These are phyloP conservation scores for Gymnosoma rotundatum DNA, from an alignment of 2,888 invertebrate genomes.

Conservation along the genomic window DNA sequence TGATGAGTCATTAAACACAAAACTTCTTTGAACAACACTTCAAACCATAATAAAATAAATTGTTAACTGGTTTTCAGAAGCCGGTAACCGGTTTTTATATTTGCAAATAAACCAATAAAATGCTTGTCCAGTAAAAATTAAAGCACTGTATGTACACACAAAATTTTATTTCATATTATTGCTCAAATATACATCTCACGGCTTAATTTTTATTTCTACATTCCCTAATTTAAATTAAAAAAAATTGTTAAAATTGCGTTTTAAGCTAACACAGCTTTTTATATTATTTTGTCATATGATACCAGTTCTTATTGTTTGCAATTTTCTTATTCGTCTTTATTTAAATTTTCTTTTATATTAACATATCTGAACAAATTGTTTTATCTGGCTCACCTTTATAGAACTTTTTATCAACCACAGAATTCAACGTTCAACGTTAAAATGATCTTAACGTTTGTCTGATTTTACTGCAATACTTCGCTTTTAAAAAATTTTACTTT, in stretches of 20 bases:
- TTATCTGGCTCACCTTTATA: constrained; percentile 75
- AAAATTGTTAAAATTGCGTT: constrained; percentile 26
- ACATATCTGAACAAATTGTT: constrained; percentile 37
- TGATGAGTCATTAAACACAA: constrained; percentile 31
- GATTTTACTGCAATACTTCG: constrained; percentile 70
- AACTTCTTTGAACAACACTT: background rate
- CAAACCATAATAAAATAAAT: background rate
- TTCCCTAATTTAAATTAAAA: constrained; percentile 10
- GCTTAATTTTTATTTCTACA: background rate
- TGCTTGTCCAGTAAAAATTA: background rate
- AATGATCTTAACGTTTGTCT: constrained; percentile 81
- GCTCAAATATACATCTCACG: background rate
- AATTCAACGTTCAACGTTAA: constrained; percentile 82
- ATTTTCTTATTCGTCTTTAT: constrained; percentile 4
- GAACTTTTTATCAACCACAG: constrained; percentile 80
- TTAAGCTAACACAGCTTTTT: background rate
- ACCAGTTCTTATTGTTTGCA: background rate
- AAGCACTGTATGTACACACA: constrained; percentile 36
- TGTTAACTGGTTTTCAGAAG: constrained; percentile 42
- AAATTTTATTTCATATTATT: background rate
- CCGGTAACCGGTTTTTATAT: constrained; percentile 69
- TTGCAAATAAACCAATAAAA: constrained; percentile 7
- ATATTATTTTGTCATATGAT: constrained; percentile 44
- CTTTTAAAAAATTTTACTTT: constrained; percentile 74
- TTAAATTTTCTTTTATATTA: constrained; percentile 51